A percentile compares a stretch with the other conserved stretches of the same genome.
phyloP scores from a whole-genome alignment of 1,140 invertebrate genomes.

The Periplaneta americana region DNA sequence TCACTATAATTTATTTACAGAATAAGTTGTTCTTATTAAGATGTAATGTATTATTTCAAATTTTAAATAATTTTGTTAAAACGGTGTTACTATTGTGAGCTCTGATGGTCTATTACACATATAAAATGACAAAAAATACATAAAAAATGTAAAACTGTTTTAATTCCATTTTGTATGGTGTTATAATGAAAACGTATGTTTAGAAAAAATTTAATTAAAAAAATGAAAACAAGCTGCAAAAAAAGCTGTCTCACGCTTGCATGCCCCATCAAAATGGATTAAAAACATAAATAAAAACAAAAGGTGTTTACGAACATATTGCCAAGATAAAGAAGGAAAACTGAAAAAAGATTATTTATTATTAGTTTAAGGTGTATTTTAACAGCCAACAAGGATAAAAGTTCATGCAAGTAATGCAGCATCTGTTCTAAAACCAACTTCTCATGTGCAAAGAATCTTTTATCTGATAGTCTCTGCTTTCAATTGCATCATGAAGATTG shows the following conservation, averaged over 20 bases:
- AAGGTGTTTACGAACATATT: neutral
- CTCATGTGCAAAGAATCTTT: neutral
- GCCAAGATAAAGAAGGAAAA: neutral
- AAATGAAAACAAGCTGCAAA: neutral
- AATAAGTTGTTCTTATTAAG: too few relatives aligned
- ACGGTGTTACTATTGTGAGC: too few relatives aligned
- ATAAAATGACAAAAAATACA: too few relatives aligned
- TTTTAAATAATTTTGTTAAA: too few relatives aligned
- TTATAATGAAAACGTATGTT: too few relatives aligned
- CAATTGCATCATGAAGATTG: neutral
- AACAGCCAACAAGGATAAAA: neutral
- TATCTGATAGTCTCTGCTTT: too few relatives aligned
- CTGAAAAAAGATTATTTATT: neutral
- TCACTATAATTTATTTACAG: too few relatives aligned
- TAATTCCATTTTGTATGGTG: too few relatives aligned
- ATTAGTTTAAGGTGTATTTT: neutral
- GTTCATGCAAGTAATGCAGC: neutral
- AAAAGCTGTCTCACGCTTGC: conserved; percentile 8
- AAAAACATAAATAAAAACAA: neutral
- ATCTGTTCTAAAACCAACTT: neutral
- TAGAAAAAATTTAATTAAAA: neutral
- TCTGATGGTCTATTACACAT: too few relatives aligned
- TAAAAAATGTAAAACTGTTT: too few relatives aligned
- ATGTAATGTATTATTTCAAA: too few relatives aligned
- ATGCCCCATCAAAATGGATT: neutral